Evolutionary conservation across 2,113 vertebrate genomes (phyloP).

Genomic region (Lagopus muta): DNA sequence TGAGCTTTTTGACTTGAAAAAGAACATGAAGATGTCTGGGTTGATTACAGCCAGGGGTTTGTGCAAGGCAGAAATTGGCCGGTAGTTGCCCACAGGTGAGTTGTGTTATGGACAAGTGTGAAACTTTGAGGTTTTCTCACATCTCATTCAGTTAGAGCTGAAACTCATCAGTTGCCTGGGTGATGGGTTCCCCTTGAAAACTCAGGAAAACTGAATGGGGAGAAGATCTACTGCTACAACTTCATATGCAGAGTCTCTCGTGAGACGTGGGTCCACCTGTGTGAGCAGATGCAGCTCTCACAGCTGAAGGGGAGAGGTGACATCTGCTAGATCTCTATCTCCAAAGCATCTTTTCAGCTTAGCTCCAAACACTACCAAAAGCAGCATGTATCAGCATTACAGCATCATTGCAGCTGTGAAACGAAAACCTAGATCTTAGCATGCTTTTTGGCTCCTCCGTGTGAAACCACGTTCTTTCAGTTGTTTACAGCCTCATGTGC

Average conservation of each 20-base stretch:
- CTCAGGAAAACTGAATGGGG: fast-evolving
- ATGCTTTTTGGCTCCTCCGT: conserved; percentile 20
- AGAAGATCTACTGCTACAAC: background rate
- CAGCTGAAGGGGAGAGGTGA: background rate
- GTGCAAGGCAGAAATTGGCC: background rate
- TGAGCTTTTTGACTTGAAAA: background rate
- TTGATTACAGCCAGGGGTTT: background rate
- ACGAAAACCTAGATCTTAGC: conserved; percentile 18
- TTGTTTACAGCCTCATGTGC: conserved; percentile 12
- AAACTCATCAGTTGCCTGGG: background rate
- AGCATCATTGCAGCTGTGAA: background rate
- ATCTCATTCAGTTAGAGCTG: background rate
- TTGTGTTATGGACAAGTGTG: background rate
- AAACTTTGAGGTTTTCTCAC: background rate
- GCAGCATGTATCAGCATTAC: background rate
- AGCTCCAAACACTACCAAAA: background rate
- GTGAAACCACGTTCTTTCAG: conserved; percentile 3
- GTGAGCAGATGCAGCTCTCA: background rate
- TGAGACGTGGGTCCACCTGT: fast-evolving
- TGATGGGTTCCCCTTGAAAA: background rate
- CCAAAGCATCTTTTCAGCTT: background rate
- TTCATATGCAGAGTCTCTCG: background rate
- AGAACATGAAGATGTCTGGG: background rate
- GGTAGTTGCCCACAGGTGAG: background rate
- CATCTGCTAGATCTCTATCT: background rate